phyloP scores from a whole-genome alignment of 2,113 vertebrate genomes.

The Ceyx melanurus region DNA sequence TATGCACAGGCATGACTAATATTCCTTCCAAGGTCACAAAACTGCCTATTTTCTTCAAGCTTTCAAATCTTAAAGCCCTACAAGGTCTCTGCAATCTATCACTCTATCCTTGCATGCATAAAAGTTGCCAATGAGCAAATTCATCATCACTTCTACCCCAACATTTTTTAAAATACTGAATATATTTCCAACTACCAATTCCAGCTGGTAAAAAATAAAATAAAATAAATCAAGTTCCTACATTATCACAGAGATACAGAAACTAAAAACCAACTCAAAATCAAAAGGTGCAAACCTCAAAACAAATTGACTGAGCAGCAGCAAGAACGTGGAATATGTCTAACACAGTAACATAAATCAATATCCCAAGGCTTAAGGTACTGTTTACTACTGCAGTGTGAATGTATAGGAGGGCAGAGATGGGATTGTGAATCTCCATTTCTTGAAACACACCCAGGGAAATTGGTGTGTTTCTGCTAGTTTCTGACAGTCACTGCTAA shows the following conservation, averaged over 20 bases:
- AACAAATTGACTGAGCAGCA: background rate
- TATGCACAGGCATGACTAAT: background rate
- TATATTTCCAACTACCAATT: background rate
- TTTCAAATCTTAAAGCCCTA: background rate
- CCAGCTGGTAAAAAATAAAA: background rate
- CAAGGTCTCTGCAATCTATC: background rate
- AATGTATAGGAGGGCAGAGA: background rate
- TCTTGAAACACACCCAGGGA: background rate
- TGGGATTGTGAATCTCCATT: background rate
- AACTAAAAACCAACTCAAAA: background rate
- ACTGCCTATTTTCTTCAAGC: background rate
- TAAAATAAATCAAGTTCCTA: background rate
- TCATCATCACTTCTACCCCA: background rate
- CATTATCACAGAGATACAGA: background rate
- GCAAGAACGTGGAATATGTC: background rate
- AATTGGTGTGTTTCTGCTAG: background rate
- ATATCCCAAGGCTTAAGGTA: background rate
- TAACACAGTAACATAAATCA: background rate
- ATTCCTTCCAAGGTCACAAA: slow-evolving; percentile 13
- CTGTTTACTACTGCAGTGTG: background rate
- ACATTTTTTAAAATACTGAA: background rate
- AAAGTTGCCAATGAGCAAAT: background rate
- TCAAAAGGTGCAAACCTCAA: background rate
- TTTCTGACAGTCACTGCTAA: background rate
- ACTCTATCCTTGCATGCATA: background rate